A percentile compares a stretch with the other conserved stretches of the same genome.
Evolutionary conservation across 2,797 vertebrate genomes (phyloP).

Genomic region (Eurystomus glaucurus): DNA sequence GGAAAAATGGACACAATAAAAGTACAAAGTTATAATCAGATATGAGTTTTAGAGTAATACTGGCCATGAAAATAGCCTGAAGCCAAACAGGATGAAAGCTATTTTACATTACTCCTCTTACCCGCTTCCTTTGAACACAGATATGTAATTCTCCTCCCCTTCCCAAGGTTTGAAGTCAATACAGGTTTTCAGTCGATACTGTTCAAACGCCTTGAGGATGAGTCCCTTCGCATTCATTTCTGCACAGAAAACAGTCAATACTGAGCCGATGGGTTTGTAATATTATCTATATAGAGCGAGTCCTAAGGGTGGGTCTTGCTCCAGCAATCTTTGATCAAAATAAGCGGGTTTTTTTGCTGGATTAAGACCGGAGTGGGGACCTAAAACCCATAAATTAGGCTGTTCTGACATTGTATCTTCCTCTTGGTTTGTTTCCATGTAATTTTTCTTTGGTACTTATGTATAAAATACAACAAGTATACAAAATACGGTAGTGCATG

Average conservation of each 20-base stretch:
- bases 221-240: constrained; percentile 95
- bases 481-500: fast-evolving
- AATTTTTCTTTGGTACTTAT: neutral
- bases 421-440: neutral
- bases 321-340: neutral
- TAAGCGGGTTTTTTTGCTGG: neutral
- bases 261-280: neutral
- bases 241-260: constrained; percentile 70
- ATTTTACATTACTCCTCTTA: constrained; percentile 72
- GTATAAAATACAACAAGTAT: neutral
- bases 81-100: neutral
- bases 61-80: neutral
- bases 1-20: neutral
- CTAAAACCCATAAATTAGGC: neutral
- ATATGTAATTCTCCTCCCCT: constrained; percentile 94
- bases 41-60: neutral
- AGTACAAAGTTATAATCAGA: neutral
- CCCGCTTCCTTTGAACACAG: constrained; percentile 93
- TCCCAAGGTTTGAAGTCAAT: constrained; percentile 95
- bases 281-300: fast-evolving
- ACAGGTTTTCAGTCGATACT: constrained; percentile 94
- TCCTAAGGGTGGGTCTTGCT: neutral
- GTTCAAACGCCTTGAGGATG: constrained; percentile 95
- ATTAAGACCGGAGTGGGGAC: neutral
- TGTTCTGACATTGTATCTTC: neutral